A percentile compares a stretch with the other conserved stretches of the same genome.
phyloP scores from a whole-genome alignment of 2,113 vertebrate species.

The human (Homo sapiens) region DNA sequence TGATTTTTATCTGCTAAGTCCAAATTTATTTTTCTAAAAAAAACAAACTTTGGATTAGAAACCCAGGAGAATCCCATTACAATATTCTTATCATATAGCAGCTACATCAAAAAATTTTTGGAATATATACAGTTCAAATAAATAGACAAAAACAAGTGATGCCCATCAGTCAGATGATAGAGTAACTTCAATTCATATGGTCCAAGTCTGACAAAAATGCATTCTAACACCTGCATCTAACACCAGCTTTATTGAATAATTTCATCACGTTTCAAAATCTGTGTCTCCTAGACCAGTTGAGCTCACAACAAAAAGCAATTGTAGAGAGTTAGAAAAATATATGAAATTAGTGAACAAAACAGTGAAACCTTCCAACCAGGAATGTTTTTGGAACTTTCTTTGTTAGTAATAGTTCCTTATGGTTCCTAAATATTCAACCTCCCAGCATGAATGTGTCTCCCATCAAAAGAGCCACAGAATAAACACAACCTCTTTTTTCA shows the following conservation, averaged over 20 bases:
- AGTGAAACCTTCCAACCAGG: not conserved
- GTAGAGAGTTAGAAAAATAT: not conserved
- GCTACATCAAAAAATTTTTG: not conserved
- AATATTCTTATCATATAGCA: not conserved
- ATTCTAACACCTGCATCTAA: not conserved
- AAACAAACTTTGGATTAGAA: not conserved
- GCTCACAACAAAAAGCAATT: not conserved
- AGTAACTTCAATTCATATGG: not conserved
- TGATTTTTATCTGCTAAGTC: not conserved
- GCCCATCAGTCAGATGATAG: not conserved
- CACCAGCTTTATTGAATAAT: not conserved
- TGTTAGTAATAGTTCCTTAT: not conserved
- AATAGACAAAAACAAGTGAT: not conserved
- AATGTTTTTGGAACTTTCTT: not conserved
- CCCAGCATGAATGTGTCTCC: not conserved
- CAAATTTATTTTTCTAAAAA: not conserved
- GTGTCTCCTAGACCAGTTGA: not conserved
- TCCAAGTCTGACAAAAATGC: not conserved
- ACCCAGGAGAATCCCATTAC: not conserved
- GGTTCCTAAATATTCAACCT: not conserved
- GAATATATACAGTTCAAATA: not conserved
- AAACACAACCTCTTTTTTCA: not conserved
- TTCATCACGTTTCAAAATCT: not conserved
- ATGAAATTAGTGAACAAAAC: not conserved
- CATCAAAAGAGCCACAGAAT: not conserved